Conservation (phyloP, 2,888 invertebrate species). For the Agrenia bidenticulata region DNA sequence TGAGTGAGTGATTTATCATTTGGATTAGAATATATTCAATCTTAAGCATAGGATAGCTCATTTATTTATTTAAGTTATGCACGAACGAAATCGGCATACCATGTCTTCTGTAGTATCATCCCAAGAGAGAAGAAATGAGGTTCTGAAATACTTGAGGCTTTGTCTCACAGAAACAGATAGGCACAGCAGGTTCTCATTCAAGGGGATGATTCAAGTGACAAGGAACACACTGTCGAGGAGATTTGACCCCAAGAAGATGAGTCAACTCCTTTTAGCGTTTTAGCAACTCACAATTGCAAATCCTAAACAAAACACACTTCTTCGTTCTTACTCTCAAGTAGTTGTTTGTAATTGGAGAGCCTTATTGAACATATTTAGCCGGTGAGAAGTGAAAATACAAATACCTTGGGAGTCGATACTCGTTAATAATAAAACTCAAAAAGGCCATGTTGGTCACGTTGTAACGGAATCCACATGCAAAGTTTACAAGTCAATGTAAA, state of each 20-base stretch:
- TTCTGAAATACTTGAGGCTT: not conserved
- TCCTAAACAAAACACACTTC: too few species aligned
- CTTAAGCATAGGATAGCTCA: too few species aligned
- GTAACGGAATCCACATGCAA: too few species aligned
- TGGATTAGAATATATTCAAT: not conserved
- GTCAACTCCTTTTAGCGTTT: constrained; percentile 1
- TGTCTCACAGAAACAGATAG: not conserved
- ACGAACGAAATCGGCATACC: too few species aligned
- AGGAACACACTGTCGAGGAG: constrained; percentile 2
- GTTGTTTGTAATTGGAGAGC: not conserved
- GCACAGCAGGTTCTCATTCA: constrained; percentile 7
- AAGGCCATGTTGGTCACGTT: too few species aligned
- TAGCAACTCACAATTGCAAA: too few species aligned
- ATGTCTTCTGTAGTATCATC: too few species aligned
- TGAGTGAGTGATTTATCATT: not conserved
- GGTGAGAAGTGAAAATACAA: constrained; percentile 3
- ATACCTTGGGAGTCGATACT: not conserved
- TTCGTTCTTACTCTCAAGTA: too few species aligned
- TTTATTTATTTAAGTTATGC: too few species aligned
- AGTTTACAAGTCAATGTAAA: too few species aligned
- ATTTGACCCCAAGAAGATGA: constrained; percentile 13
- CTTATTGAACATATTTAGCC: not conserved
- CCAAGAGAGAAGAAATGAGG: too few species aligned
- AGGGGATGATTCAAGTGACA: constrained; percentile 2
- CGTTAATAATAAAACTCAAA: too few species aligned